Evolutionary conservation across 2,113 vertebrate species (phyloP), one percentile per base, ranked within the genome.

Genomic region (Perccottus glenii): DNA sequence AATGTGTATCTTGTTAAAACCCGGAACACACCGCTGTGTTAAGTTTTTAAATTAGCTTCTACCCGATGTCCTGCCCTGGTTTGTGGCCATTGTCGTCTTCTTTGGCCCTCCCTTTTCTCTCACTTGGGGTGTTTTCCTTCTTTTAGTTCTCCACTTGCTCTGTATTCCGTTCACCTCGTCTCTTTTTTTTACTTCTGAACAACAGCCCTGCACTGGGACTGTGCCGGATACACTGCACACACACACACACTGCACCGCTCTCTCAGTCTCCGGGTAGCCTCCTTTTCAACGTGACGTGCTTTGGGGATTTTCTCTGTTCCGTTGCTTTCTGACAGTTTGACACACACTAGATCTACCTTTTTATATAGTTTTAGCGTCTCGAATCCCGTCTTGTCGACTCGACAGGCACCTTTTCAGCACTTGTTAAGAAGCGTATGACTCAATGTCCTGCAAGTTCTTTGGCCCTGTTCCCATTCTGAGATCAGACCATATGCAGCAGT

Each of bases 241-340:
- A 40, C 48, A 45, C 52, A 45, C 64, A 51, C 51, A 53, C n/a
- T n/a, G 45, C 27, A 38, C n/a, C 40, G 2, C 43, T 49, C 44
- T 19, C 45, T 32, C 0, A 4, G 47, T 64, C 67, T 70, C 64
- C 14, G 58, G 76, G 57, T 69, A 38, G 62, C 55, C 60, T 62
- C 63, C 19, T 47, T 53, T 64, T 83, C 75, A 78, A 69, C 72
- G 55, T 45, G 72, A 70, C 70, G 81, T 57, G 72, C 83, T 72
- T 73, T 63, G 33, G 81, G 84, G 81, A 82, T 82, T 82, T 40
- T 75, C 60, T 79, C 77, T 74, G 61, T 78, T 86, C 67, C 57
- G 42, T 66, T 62, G 33, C 61, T 52, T 56, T 72, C 59, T 81
- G 86, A 86, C 86, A 86, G 75, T 56, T 83, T 84, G 81, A 84